Evolutionary conservation across 1,140 invertebrate species (phyloP).

Genomic region (Drosophila micromelanica): DNA sequence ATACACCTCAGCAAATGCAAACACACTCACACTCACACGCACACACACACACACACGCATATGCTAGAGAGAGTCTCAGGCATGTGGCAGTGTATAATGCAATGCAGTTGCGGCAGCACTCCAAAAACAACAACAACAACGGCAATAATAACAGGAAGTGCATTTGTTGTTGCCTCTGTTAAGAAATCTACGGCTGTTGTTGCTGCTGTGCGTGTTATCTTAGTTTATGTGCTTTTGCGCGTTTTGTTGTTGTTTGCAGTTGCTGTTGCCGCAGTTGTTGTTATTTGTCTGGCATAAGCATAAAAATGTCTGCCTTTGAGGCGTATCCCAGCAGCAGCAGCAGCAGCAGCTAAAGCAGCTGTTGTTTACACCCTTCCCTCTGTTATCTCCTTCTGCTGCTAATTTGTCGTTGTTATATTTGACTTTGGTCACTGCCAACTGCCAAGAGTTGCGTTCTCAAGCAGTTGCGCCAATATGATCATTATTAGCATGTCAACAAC

Average conservation of each 20-base stretch:
- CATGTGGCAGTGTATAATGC: constrained; percentile 57
- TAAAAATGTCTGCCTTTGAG: constrained; percentile 63
- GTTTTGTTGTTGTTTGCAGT: constrained; percentile 51
- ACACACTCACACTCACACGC: constrained; percentile 23
- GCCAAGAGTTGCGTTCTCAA: constrained; percentile 68
- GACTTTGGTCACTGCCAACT: constrained; percentile 44
- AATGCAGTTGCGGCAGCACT: constrained; percentile 19
- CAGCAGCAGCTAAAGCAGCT: constrained; percentile 43
- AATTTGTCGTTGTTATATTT: constrained; percentile 69
- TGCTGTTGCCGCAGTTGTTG: constrained; percentile 52
- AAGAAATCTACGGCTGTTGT: constrained; percentile 60
- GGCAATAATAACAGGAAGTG: constrained; percentile 78
- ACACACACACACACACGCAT: constrained; percentile 8
- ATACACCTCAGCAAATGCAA: constrained; percentile 69
- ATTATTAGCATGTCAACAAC: constrained; percentile 78
- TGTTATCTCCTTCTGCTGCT: constrained; percentile 52
- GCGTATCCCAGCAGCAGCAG: constrained; percentile 34
- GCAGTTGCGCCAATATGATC: constrained; percentile 72
- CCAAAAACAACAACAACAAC: constrained; percentile 39
- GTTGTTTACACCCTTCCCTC: constrained; percentile 1
- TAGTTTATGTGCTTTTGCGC: constrained; percentile 68
- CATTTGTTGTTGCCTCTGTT: constrained; percentile 70
- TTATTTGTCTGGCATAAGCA: constrained; percentile 75
- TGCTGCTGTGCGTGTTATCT: constrained; percentile 60
- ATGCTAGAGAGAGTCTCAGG: constrained; percentile 2